Evolutionary conservation across 2,888 invertebrate species (phyloP).

Genomic region (Subacronicta megacephala): DNA sequence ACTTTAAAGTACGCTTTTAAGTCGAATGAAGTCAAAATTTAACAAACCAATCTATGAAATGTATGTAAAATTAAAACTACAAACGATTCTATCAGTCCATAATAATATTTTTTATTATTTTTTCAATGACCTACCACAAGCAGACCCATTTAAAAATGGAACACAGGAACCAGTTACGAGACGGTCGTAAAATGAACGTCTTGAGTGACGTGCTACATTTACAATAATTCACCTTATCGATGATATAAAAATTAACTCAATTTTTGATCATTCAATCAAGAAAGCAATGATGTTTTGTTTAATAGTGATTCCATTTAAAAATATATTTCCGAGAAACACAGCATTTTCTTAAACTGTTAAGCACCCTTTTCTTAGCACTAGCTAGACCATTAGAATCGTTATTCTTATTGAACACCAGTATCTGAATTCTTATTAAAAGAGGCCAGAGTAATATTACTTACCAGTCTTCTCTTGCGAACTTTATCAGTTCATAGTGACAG

Average conservation of each 20-base stretch:
- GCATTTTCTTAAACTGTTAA: too few species aligned
- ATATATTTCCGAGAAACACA: constrained; percentile 17
- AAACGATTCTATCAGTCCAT: constrained; percentile 3
- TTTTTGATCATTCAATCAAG: constrained; percentile 3
- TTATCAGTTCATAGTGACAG: too few species aligned
- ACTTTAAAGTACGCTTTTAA: constrained; percentile 53
- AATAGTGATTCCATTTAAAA: too few species aligned
- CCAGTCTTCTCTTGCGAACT: too few species aligned
- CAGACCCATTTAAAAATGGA: constrained; percentile 85
- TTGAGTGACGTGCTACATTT: constrained; percentile 67
- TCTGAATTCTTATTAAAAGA: too few species aligned
- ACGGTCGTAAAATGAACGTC: constrained; percentile 82
- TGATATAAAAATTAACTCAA: constrained; percentile 27
- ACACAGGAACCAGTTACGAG: constrained; percentile 82
- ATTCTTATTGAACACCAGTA: too few species aligned
- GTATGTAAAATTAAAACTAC: background rate
- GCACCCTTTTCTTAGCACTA: too few species aligned
- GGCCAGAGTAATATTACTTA: too few species aligned
- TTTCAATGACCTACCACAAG: constrained; percentile 85
- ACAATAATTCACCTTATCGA: constrained; percentile 49
- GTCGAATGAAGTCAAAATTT: constrained; percentile 5
- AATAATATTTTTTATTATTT: constrained; percentile 56
- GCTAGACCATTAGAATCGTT: too few species aligned
- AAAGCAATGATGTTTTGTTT: too few species aligned
- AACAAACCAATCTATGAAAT: background rate